Evolutionary conservation across 2,888 invertebrate genomes (phyloP).

Genomic region (Heliconius ismenius): DNA sequence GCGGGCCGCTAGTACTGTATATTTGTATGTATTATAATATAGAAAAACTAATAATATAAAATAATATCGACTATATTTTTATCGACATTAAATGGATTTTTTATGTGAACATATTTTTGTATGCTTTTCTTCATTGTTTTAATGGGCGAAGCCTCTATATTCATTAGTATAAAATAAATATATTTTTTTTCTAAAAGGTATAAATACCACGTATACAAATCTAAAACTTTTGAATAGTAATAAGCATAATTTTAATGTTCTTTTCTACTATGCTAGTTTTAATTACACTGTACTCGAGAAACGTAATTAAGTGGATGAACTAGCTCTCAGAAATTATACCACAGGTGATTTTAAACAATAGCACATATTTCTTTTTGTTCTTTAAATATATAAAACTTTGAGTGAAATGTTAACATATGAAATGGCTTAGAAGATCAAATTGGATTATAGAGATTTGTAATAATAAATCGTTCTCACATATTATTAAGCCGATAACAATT

Average conservation of each 20-base stretch:
- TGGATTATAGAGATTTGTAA: too few species aligned
- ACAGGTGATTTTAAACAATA: conserved; percentile 7
- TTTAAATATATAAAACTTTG: background rate
- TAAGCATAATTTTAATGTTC: background rate
- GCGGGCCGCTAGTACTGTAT: too few species aligned
- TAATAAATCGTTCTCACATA: too few species aligned
- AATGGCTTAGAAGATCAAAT: background rate
- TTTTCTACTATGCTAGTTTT: conserved; percentile 7
- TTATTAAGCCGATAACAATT: too few species aligned
- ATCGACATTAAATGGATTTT: too few species aligned
- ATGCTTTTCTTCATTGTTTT: background rate
- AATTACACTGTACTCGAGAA: conserved; percentile 7
- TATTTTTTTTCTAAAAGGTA: background rate
- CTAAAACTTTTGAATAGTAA: background rate
- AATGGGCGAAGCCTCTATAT: background rate
- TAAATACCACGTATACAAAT: background rate
- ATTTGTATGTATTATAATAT: too few species aligned
- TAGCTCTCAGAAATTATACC: background rate
- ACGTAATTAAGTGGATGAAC: conserved; percentile 10
- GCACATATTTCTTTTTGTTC: background rate
- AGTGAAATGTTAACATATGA: background rate
- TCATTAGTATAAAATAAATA: background rate
- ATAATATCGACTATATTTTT: too few species aligned
- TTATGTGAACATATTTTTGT: background rate
- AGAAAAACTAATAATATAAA: too few species aligned